phyloP scores from a whole-genome alignment of 2,797 vertebrate species.

The Lutjanus argentimaculatus region DNA sequence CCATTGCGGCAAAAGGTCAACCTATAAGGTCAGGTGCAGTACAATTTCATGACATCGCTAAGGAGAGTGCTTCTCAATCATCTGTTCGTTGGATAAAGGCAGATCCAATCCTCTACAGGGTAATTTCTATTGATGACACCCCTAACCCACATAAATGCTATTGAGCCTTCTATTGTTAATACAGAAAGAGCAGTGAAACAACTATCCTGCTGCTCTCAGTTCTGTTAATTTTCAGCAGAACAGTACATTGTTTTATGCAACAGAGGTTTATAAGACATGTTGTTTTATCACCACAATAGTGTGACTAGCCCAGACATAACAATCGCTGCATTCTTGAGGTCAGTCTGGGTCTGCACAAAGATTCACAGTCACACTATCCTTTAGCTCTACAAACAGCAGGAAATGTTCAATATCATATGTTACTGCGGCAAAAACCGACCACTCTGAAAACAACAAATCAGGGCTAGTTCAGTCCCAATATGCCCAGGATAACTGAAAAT shows the following conservation, averaged over 20 bases:
- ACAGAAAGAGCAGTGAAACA: background rate
- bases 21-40: background rate
- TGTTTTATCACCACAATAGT: slow-evolving; percentile 46
- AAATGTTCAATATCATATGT: slow-evolving; percentile 37
- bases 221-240: slow-evolving; percentile 34
- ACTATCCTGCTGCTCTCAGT: background rate
- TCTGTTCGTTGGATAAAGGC: background rate
- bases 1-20: background rate
- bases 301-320: slow-evolving; percentile 52
- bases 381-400: slow-evolving; percentile 29
- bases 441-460: background rate
- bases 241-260: slow-evolving; percentile 29
- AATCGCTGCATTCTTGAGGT: slow-evolving; percentile 63
- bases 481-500: background rate
- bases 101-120: background rate
- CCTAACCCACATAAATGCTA: background rate
- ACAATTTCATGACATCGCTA: background rate
- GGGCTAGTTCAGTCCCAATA: background rate
- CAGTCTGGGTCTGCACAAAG: slow-evolving; percentile 45
- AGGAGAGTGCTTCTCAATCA: background rate
- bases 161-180: background rate
- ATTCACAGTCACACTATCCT: slow-evolving; percentile 42
- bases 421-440: background rate
- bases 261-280: slow-evolving; percentile 36
- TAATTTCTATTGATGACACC: background rate